Base-by-base conservation (phyloP, 2,113 vertebrate species). In the Epinephelus fuscoguttatus region DNA sequence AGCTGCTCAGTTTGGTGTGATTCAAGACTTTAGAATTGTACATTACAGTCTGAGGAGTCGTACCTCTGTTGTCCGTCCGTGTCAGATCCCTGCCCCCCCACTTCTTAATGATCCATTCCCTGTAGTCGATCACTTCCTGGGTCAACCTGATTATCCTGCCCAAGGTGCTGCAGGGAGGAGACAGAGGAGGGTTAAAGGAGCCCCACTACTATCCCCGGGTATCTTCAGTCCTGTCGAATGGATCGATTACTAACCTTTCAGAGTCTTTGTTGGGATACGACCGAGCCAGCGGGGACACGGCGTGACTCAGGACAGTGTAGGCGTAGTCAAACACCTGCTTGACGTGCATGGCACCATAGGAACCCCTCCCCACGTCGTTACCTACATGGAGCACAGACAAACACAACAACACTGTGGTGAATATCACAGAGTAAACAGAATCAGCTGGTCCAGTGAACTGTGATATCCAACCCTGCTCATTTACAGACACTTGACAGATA, bases 291-390 rank as follows among this genome's bases (percentile, higher is more conserved):
- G 98, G 98, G 0, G 97, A 97, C 33, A 99, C 98, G 0, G 98
- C 98, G 4, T 98, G 98, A 91, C 97, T 97, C 90, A 99, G 93
- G 75, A 99, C 96, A 59, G 97, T 97, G 70, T 99, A 99, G 78
- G 98, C 98, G 33, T 99, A 99, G 91, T 99, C 98, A 85, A 99
- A 98, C 90, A 97, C 98, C 91, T 99, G 97, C 85, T 98, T 99
- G 90, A 99, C 98, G 77, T 99, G 97, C 97, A 99, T 97, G 95
- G 97, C 98, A 77, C 98, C 98, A 5, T 99, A 99, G 1, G 98
- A 99, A 79, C 98, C 99, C 85, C 98, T 95, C 63, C 98, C 98
- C 47, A 99, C 98, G 60, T 99, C 98, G 70, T 99, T 99, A 77
- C 98, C 98, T 99, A 82, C 10, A 33, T 2, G 23, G 66, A n/a